Base-by-base conservation (phyloP, 2,888 invertebrate genomes). In the Pteria penguin region DNA sequence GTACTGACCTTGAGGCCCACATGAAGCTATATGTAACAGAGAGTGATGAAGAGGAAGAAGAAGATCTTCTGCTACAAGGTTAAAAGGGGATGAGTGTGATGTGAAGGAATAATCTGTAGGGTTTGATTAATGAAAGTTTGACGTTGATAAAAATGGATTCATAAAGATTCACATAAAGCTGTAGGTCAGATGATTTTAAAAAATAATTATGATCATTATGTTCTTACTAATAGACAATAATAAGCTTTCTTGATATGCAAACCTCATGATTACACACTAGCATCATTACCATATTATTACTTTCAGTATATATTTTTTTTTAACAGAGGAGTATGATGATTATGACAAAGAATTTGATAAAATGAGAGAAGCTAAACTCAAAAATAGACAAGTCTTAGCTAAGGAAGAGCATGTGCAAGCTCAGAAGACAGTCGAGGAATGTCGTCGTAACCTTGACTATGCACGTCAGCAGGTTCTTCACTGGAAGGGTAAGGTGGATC, bases 291-390 rank as follows among this genome's bases (percentile, higher is more conserved):
- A n/a, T n/a, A n/a, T n/a, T n/a, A n/a, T n/a, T n/a, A n/a, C n/a
- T n/a, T n/a, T n/a, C n/a, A n/a, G n/a, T n/a, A n/a, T n/a, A n/a
- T n/a, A n/a, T n/a, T 65, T 54, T 5, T 71, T 22, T 66, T 67
- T 78, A 76, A 31, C 82, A 89, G 92, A 91, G 76, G 91, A 91
- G 73, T 88, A 89, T 81, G 92, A 92, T 82, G 91, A 91, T 55
- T 92, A 91, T 81, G 92, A 92, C 80, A 85, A 84, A 52, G 91
- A 91, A 80, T 92, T 92, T 90, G 92, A 92, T 75, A 84, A 87
- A 65, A 90, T 91, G 89, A 82, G 91, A 55, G 92, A 91, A 76
- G 91, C 90, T 22, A 91, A 87, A 32, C 79, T 92, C 73, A 90
- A 90, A 81, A 90, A 90, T 3, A 82, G 91, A 26, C 89, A 90